phyloP scores from a whole-genome alignment of 2,113 vertebrate species.

The Zapornia atra region DNA sequence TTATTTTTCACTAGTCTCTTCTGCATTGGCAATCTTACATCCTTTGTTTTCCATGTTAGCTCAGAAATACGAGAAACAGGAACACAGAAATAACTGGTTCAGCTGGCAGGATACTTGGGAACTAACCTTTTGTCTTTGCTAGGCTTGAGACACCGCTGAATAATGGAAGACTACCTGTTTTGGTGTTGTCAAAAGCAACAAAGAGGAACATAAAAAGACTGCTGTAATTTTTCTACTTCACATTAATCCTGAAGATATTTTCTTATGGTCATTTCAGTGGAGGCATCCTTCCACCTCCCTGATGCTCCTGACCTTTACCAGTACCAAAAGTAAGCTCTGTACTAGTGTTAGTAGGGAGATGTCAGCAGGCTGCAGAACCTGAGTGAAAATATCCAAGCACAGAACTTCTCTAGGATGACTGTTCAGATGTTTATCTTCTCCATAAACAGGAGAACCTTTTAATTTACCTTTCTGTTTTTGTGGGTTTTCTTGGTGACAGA shows the following conservation, averaged over 20 bases:
- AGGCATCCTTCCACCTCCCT: background rate
- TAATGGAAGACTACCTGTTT: background rate
- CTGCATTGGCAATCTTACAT: background rate
- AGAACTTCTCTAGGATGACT: conserved; percentile 3
- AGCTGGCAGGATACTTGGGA: background rate
- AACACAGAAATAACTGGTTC: background rate
- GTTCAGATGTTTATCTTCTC: too few species aligned
- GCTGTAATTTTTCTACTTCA: background rate
- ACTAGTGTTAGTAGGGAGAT: background rate
- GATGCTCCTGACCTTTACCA: background rate
- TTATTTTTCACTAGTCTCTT: background rate
- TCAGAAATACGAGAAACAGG: background rate
- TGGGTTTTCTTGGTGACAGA: background rate
- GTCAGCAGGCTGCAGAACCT: background rate
- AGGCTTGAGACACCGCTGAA: background rate
- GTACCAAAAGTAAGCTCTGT: background rate
- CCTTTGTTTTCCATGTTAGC: background rate
- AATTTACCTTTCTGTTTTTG: conserved; percentile 24
- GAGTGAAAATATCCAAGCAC: background rate
- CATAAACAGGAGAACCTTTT: background rate
- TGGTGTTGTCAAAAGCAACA: background rate
- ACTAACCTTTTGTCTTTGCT: conserved; percentile 2
- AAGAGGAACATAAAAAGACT: background rate
- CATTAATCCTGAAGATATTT: background rate
- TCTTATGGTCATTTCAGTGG: background rate